These are phyloP conservation scores for Dipodomys ordii DNA, from an alignment of 2,113 vertebrate genomes.

Conservation along the genomic window DNA sequence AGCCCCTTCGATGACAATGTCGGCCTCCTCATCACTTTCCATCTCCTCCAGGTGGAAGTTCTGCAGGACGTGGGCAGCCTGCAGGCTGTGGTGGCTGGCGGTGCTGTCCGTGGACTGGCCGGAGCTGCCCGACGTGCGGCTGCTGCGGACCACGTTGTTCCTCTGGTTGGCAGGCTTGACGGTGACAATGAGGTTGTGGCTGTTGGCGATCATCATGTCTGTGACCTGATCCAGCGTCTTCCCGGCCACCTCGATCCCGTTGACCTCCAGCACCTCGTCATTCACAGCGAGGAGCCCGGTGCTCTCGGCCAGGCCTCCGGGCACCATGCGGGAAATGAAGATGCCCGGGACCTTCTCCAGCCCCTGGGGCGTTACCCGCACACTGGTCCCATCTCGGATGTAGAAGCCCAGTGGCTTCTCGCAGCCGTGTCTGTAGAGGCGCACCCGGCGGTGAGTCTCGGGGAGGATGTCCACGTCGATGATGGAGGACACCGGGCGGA, in stretches of 20 bases:
- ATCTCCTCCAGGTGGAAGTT: slow-evolving; percentile 94
- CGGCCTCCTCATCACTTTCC: slow-evolving; percentile 96
- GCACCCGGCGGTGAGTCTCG: slow-evolving; percentile 95
- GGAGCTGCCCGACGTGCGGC: slow-evolving; percentile 94
- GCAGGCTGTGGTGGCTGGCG: slow-evolving; percentile 90
- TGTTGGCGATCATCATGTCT: slow-evolving; percentile 99
- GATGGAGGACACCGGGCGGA: slow-evolving; percentile 97
- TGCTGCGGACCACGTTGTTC: slow-evolving; percentile 95
- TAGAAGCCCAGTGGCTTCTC: slow-evolving; percentile 98
- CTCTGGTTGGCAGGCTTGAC: slow-evolving; percentile 99
- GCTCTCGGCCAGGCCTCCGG: slow-evolving; percentile 96
- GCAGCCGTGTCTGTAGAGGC: slow-evolving; percentile 96
- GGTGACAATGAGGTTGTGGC: slow-evolving; percentile 98
- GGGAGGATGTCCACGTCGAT: slow-evolving; percentile 99
- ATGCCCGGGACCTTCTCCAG: slow-evolving; percentile 98
- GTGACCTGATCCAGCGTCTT: slow-evolving; percentile 99
- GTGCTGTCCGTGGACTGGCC: slow-evolving; percentile 95
- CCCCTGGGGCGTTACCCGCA: slow-evolving; percentile 96
- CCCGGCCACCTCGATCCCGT: slow-evolving; percentile 97
- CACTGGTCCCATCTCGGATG: slow-evolving; percentile 96
- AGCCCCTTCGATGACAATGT: slow-evolving; percentile 96
- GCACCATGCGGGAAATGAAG: slow-evolving; percentile 98
- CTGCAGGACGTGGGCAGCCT: slow-evolving; percentile 84
- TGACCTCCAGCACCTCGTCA: slow-evolving; percentile 99
- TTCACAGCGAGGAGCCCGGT: slow-evolving; percentile 98